Evolutionary conservation across 2,113 vertebrate genomes (phyloP).

Genomic region (Bubo blakistoni): DNA sequence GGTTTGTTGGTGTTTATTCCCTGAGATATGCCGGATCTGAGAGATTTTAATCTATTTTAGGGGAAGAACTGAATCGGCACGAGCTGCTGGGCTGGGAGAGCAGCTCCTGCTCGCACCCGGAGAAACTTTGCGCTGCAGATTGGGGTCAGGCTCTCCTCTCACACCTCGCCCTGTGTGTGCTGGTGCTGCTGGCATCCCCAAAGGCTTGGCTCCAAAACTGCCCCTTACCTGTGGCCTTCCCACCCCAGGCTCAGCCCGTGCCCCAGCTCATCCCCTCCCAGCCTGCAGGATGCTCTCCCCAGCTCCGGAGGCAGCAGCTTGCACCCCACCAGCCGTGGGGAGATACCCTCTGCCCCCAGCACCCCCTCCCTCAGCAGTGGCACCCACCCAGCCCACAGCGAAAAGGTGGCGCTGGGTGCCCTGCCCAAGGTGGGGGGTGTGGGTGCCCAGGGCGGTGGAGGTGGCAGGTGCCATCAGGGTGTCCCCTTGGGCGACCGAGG

Average conservation of each 20-base stretch:
- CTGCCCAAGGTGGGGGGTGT: fast-evolving
- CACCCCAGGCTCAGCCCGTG: background rate
- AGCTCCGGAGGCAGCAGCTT: background rate
- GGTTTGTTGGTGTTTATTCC: background rate
- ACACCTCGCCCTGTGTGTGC: fast-evolving
- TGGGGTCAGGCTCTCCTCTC: background rate
- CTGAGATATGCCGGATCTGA: fast-evolving
- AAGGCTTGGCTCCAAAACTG: background rate
- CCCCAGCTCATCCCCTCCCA: background rate
- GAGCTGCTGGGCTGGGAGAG: background rate
- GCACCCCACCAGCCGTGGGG: fast-evolving
- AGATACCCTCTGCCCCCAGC: background rate
- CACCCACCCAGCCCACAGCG: background rate
- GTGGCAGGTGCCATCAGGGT: background rate
- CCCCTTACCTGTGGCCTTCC: background rate
- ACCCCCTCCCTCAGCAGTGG: background rate
- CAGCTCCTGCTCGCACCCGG: background rate
- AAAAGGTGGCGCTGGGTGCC: background rate
- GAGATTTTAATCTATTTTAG: background rate
- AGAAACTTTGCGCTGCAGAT: background rate
- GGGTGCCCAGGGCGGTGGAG: background rate
- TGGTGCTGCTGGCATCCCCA: background rate
- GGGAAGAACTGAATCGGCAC: fast-evolving
- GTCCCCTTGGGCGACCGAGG: background rate
- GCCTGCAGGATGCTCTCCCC: background rate